phyloP scores from a whole-genome alignment of 2,113 vertebrate species.

The Cariama cristata region DNA sequence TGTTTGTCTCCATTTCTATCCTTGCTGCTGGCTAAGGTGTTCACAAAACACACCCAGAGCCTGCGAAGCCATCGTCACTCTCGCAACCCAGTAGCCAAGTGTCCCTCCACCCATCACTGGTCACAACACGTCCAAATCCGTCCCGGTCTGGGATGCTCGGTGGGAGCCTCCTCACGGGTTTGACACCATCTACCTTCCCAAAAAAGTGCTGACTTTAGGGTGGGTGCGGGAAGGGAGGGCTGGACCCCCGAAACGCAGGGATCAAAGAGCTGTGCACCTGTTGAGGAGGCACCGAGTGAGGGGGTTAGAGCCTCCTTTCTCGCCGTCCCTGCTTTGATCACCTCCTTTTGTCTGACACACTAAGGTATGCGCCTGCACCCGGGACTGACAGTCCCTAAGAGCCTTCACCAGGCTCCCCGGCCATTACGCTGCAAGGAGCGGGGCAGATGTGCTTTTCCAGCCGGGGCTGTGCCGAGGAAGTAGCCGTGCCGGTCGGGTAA shows the following conservation, averaged over 20 bases:
- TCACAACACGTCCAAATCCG: accelerated
- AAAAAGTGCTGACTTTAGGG: neutral
- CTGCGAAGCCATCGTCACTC: neutral
- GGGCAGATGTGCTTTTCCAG: neutral
- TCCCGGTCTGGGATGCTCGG: neutral
- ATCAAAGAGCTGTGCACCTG: neutral
- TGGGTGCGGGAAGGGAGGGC: neutral
- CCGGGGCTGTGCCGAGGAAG: neutral
- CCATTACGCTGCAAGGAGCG: neutral
- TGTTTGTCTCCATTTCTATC: neutral
- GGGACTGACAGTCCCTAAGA: neutral
- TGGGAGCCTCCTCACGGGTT: neutral
- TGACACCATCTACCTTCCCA: neutral
- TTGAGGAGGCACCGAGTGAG: neutral
- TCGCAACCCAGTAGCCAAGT: neutral
- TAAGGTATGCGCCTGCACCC: neutral
- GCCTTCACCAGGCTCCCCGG: neutral
- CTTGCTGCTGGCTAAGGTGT: neutral
- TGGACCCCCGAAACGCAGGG: neutral
- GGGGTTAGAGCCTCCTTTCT: neutral
- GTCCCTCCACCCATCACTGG: neutral
- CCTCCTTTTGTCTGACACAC: neutral
- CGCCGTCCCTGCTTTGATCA: neutral
- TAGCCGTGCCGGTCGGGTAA: neutral
- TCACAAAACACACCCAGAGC: neutral